Conservation (phyloP, 2,797 vertebrate species). For the Falco concolor region DNA sequence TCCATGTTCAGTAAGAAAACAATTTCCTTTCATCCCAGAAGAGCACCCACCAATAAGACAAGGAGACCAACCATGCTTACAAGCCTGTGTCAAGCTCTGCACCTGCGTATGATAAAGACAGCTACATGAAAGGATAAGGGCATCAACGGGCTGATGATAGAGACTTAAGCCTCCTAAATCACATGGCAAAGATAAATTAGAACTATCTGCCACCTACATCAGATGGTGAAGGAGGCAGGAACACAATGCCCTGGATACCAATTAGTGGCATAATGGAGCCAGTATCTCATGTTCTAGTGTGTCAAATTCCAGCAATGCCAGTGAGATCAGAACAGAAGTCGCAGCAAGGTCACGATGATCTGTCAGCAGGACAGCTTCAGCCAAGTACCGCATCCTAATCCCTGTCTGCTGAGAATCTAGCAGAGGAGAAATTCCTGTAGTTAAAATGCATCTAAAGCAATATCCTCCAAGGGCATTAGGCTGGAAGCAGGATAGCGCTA, state of each 20-base stretch:
- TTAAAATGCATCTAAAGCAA: neutral
- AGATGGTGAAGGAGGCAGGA: constrained; percentile 34
- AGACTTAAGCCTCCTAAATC: constrained; percentile 47
- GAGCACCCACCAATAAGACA: neutral
- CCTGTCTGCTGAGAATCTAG: neutral
- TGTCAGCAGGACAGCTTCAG: constrained; percentile 33
- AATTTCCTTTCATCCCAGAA: neutral
- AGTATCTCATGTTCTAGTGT: constrained; percentile 51
- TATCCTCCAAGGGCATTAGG: neutral
- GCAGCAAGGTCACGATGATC: constrained; percentile 34
- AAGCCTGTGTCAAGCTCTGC: neutral
- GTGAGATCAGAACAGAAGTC: constrained; percentile 56
- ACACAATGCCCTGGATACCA: constrained; percentile 56
- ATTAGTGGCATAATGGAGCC: constrained; percentile 50
- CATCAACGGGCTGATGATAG: constrained; percentile 38
- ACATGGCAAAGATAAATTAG: constrained; percentile 32
- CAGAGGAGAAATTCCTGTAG: neutral
- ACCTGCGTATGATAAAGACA: neutral
- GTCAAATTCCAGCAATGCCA: constrained; percentile 60
- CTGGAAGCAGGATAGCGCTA: neutral
- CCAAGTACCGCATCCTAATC: constrained; percentile 30
- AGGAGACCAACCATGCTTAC: neutral
- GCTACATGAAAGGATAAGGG: neutral
- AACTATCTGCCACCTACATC: constrained; percentile 46
- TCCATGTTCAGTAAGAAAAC: neutral